Evolutionary conservation across 2,797 vertebrate species (phyloP).

Genomic region (Crenichthys baileyi): DNA sequence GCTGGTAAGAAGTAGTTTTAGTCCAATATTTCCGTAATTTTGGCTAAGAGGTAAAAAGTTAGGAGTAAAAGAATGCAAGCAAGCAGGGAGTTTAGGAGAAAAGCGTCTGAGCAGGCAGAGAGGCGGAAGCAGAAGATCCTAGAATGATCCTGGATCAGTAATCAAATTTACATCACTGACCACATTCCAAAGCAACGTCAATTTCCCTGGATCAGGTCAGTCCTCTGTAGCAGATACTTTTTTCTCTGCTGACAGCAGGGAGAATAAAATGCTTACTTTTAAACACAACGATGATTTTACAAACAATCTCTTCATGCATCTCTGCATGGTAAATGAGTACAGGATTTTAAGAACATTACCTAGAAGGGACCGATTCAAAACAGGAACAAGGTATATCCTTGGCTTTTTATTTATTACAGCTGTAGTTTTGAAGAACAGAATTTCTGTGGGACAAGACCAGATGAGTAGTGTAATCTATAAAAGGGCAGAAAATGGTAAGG

Average conservation of each 20-base stretch:
- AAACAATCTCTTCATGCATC: conserved; percentile 41
- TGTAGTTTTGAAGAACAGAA: conserved; percentile 21
- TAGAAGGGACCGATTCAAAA: conserved; percentile 25
- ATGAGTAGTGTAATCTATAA: conserved; percentile 3
- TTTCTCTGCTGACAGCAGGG: not conserved
- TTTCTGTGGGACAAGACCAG: not conserved
- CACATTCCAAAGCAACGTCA: not conserved
- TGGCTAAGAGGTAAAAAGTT: too few species aligned
- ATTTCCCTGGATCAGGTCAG: not conserved
- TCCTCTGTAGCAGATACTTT: not conserved
- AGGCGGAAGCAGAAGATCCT: too few species aligned
- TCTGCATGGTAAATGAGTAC: conserved; percentile 50
- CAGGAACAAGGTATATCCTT: conserved; percentile 28
- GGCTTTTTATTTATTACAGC: conserved; percentile 28
- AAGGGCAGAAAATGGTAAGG: conserved; percentile 14
- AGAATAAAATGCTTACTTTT: conserved; percentile 24
- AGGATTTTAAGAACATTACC: conserved; percentile 42
- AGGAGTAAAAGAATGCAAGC: too few species aligned
- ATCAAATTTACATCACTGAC: not conserved
- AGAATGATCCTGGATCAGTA: not conserved
- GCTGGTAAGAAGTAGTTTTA: too few species aligned
- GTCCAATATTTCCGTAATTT: too few species aligned
- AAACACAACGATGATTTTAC: conserved; percentile 45
- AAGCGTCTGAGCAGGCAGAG: too few species aligned
- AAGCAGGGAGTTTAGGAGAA: too few species aligned